Base-by-base conservation (phyloP, 1,140 invertebrate genomes). In the Tetramorium alpestre region DNA sequence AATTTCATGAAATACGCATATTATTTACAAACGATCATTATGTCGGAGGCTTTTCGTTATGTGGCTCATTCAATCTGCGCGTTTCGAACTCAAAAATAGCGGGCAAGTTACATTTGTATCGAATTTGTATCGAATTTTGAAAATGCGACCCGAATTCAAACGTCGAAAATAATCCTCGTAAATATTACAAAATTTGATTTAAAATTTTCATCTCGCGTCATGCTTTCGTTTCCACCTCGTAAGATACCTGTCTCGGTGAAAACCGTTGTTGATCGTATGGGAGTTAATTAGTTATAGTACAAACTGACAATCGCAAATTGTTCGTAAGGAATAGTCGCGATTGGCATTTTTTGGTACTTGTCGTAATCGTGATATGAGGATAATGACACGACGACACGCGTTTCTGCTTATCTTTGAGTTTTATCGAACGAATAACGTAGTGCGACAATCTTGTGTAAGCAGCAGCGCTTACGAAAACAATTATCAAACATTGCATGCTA, bases 21-120 rank as follows among this genome's bases (percentile, higher is more conserved):
- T 62, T 62, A 62, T 33, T 62, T 62, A 62, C 60, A 62, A 62
- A 62, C 60, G 60, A 33, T 62, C 60, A 18, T 33, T 33, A 62
- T 33, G 18, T 33, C 28, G 28, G 6, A 28, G 58, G 58, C 25
- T 28, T 28, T 60, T 22, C 25, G 11, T 28, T 60, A 28, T 25
- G 58, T 13, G 58, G 6, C 33, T 33, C 60, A 18, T 5, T 62
- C 60, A 13, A 33, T 33, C 60, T 13, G 60, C 60, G 60, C 8
- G 60, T 62, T 33, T 33, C 33, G 33, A 62, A 33, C 28, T 33
- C 60, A 28, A 62, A 13, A 33, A 62, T 18, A 28, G 60, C 5
- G 13, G 16, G 13, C 60, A 18, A 62, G 60, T 33, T 56, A 56
- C 54, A 22, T 56, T 58, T 60, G 33, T 33, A 33, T 33, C 28